Conservation (phyloP, 64 coral and sea anemone genomes). For the Exaiptasia diaphana region DNA sequence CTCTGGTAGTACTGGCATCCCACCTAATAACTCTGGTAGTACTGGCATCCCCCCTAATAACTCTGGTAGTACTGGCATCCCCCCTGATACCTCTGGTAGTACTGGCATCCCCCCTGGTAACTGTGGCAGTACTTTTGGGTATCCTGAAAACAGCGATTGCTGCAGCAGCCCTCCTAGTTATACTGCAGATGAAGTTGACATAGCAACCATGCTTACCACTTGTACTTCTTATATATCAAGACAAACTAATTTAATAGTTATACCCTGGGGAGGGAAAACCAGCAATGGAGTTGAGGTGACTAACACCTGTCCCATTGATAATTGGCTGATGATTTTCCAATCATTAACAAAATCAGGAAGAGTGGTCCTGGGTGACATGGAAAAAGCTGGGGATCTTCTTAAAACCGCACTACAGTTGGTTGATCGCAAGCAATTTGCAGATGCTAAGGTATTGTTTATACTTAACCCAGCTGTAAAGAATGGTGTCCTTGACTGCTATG, state of each 20-base stretch:
- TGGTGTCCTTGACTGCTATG: constrained; percentile 8
- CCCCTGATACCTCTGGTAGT: too few species aligned
- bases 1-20: too few species aligned
- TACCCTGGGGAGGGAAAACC: constrained; percentile 25
- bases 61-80: too few species aligned
- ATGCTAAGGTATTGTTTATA: constrained; percentile 11
- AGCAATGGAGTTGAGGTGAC: neutral
- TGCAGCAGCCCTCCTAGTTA: too few species aligned
- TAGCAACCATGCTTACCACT: too few species aligned
- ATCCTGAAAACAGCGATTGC: too few species aligned
- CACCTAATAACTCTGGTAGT: too few species aligned
- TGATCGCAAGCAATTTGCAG: constrained; percentile 17
- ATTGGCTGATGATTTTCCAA: constrained; percentile 37
- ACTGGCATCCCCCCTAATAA: too few species aligned
- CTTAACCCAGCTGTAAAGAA: neutral
- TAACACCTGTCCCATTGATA: constrained; percentile 17
- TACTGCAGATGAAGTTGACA: too few species aligned
- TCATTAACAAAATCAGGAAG: constrained; percentile 12
- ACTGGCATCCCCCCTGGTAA: too few species aligned
- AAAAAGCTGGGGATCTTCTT: constrained; percentile 18
- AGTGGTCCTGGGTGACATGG: neutral
- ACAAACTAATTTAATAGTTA: constrained; percentile 5
- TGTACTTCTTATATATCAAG: neutral
- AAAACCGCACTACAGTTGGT: neutral
- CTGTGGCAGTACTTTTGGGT: too few species aligned